Percentiles rank a stretch among this genome's conserved stretches.
Conservation (phyloP, 2,797 vertebrate species). For the Loriculus beryllinus region DNA sequence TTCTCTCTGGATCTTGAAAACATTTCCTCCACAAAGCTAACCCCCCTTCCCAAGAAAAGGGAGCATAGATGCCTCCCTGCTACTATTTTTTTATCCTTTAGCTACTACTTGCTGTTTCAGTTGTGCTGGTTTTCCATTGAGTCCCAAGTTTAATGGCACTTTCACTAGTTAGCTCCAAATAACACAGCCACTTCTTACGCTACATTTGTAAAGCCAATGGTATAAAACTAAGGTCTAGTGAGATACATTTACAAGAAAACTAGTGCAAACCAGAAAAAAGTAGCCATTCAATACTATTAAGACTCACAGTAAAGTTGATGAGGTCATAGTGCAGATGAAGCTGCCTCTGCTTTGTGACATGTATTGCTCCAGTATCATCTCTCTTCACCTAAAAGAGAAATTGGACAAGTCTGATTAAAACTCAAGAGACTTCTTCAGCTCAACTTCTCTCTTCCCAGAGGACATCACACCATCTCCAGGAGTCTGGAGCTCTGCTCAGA, state of each 20-base stretch:
- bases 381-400: slow-evolving; percentile 86
- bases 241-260: not conserved
- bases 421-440: not conserved
- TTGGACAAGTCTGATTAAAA: not conserved
- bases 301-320: slow-evolving; percentile 92
- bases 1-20: not conserved
- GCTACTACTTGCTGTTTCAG: not conserved
- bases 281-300: not conserved
- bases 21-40: not conserved
- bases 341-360: slow-evolving; percentile 95
- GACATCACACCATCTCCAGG: not conserved
- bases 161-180: not conserved
- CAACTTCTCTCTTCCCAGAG: not conserved
- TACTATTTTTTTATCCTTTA: not conserved
- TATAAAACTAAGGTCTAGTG: not conserved
- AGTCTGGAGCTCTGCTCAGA: not conserved
- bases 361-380: slow-evolving; percentile 91
- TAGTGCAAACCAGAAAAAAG: not conserved
- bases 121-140: not conserved
- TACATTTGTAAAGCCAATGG: not conserved
- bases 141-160: not conserved
- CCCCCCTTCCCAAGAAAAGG: not conserved
- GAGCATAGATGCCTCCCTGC: not conserved
- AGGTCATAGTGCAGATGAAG: slow-evolving; percentile 93
- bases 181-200: not conserved